Evolutionary conservation across 2,888 invertebrate species (phyloP), one percentile per base, ranked within the genome.

Genomic region (Tinea pellionella): DNA sequence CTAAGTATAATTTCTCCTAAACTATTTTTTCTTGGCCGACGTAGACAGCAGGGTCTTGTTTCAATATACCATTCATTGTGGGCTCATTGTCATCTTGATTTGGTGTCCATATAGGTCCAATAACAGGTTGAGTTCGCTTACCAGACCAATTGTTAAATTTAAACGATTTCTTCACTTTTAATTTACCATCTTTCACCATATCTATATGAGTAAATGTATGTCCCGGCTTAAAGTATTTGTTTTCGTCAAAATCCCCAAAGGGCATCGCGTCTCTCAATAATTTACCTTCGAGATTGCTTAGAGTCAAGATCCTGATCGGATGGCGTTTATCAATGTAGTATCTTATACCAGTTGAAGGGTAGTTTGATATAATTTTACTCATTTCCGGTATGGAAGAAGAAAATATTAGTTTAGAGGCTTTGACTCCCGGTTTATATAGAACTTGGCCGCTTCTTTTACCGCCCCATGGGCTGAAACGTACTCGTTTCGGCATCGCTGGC

Each of bases 401-500:
- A 67, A 78, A 81, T 42, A 86, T 80, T 0, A 83, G 69, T 63
- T 75, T 81, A 1, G 80, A 73, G 13, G 43, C 41, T 13, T 61
- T 61, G 0, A 66, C 62, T 4, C 77, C 77, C 0, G 80, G 78
- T 59, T 82, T 85, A 66, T 75, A 80, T 19, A 85, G 67, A 72
- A 84, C 74, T 63, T 82, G 80, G 0, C 81, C 81, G 64, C 81
- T 82, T 15, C 87, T 69, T 61, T 87, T 87, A 0, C 87, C 87
- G 1, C 87, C 87, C 87, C 87, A 87, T 0, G 87, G 86, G 59
- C 83, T 86, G 67, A 87, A 87, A 0, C 86, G 74, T 0, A 87
- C 87, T 57, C 87, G 65, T 62, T 87, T 87, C 0, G 86, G 87
- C 86, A 87, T 85, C 64, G 72, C 84, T 0, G 86, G 81, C 63